A percentile compares a stretch with the other conserved stretches of the same genome.
These are phyloP conservation scores for Rotaria macrura DNA, from an alignment of 2,888 invertebrate species.

Conservation along the genomic window DNA sequence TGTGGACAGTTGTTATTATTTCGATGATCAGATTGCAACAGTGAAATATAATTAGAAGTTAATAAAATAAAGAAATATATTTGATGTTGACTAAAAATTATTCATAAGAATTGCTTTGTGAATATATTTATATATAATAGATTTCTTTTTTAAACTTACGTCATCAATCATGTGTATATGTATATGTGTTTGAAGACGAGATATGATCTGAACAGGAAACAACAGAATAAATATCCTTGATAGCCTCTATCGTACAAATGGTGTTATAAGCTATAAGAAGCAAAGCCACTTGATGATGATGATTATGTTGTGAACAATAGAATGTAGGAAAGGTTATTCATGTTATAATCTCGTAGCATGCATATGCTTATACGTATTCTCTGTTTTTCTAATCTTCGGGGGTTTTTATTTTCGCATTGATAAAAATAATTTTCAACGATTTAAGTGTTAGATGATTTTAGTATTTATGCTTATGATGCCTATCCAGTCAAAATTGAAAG, in stretches of 20 bases:
- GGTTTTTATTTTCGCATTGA: neutral
- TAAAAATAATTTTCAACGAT: neutral
- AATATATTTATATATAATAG: too few relatives aligned
- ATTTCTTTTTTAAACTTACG: neutral
- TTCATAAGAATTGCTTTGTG: too few relatives aligned
- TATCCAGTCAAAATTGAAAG: neutral
- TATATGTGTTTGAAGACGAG: neutral
- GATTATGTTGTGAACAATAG: conserved; percentile 4
- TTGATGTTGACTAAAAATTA: neutral
- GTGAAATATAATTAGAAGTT: neutral
- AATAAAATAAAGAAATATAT: neutral
- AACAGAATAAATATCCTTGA: neutral
- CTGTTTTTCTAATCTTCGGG: neutral
- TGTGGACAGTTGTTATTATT: neutral
- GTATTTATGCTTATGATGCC: neutral
- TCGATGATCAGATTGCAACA: neutral
- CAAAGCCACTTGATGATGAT: neutral
- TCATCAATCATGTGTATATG: conserved; percentile 6
- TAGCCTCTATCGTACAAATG: neutral
- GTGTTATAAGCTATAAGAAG: neutral
- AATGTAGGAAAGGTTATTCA: neutral
- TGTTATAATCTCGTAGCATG: neutral
- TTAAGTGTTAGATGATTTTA: neutral
- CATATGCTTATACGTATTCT: neutral
- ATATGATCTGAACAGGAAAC: neutral